phyloP scores from a whole-genome alignment of 2,888 invertebrate genomes.

The Andrena bicolor region DNA sequence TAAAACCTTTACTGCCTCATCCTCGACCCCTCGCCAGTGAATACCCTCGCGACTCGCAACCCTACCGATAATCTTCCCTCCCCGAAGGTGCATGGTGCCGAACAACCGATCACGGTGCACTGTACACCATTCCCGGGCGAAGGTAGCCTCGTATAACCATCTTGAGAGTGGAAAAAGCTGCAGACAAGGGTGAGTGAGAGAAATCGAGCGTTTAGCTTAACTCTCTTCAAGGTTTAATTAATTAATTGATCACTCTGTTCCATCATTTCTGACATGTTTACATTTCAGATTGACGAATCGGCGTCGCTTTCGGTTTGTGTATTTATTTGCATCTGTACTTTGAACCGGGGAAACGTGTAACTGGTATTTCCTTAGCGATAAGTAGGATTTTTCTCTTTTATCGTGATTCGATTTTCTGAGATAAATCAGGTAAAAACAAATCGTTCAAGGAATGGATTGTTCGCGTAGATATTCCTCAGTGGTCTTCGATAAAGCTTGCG shows the following conservation, averaged over 20 bases:
- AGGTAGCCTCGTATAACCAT: background rate
- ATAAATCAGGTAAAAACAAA: background rate
- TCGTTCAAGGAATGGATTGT: background rate
- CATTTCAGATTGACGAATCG: background rate
- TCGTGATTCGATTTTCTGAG: background rate
- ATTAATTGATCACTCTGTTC: background rate
- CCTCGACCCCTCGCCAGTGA: background rate
- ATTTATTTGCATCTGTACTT: background rate
- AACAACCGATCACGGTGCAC: background rate
- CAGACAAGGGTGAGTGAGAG: background rate
- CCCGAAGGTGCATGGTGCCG: background rate
- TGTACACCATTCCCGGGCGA: background rate
- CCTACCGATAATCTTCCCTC: constrained; percentile 15
- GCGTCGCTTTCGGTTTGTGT: background rate
- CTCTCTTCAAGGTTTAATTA: background rate
- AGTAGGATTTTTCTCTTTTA: background rate
- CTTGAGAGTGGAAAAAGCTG: background rate
- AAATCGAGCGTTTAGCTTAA: background rate
- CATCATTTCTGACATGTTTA: background rate
- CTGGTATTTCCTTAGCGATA: background rate
- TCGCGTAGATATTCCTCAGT: background rate
- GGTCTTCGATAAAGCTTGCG: background rate
- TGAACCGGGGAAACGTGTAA: background rate
- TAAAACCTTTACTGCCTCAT: background rate
- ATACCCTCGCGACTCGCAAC: constrained; percentile 28